Evolutionary conservation across 2,888 invertebrate species (phyloP), one percentile per base, ranked within the genome.

Genomic region (Gonocerus acuteangulatus): DNA sequence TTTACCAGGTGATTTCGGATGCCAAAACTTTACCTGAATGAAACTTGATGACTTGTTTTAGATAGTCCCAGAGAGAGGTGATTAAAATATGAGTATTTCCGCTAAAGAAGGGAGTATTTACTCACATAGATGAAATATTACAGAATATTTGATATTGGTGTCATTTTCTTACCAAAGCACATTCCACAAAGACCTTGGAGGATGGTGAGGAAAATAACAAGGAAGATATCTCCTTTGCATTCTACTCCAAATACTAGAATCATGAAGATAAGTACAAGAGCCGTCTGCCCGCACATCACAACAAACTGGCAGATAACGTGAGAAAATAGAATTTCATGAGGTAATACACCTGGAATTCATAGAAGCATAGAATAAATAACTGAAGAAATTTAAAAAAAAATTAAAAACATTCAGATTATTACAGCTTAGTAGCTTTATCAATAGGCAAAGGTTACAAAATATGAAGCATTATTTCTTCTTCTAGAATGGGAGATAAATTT

Each of bases 251-350:
- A 93, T 3, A 92, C 91, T 3, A 88, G 78, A 69, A 94, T 87
- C 86, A 95, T 92, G 78, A 95, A 93, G 68, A 92, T 80, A 2
- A 95, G 81, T 62, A 95, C 91, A 27, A 95, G 78, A 0, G 89
- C 84, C 0, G 94, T 94, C 79, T 95, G 95, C 0, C 94, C 93
- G 68, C 89, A 86, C 89, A 95, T 92, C 19, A 95, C 91, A 64
- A 95, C 86, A 75, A 95, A 92, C 79, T 95, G 95, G 0, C 94
- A 93, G 57, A 92, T 81, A 60, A 95, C 91, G 76, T 95, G 95
- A 0, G 93, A 92, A 74, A 94, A 87, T 68, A 95, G 82, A 70
- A 95, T 89, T 80, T 95, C 95, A 6, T 86, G 86, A 0, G 93
- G 89, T 0, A 88, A 84, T 42, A 95, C 94, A 63, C 95, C 95